Percentiles rank a stretch among this genome's conserved stretches.
phyloP scores from a whole-genome alignment of 2,888 invertebrate genomes.

The Tryphoninae sp. region DNA sequence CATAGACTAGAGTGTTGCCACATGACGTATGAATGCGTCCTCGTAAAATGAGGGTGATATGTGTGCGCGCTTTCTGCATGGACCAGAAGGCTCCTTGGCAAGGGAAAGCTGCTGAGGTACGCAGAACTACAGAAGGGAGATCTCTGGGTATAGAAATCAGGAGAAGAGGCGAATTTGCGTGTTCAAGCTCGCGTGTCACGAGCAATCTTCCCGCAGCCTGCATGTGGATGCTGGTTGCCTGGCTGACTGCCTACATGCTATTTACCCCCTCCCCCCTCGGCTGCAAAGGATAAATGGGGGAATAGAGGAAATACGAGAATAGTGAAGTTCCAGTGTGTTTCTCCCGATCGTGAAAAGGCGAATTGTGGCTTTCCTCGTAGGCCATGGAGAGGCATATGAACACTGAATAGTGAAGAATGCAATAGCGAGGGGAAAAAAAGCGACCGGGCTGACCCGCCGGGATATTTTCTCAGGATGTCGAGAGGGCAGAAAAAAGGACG shows the following conservation, averaged over 20 bases:
- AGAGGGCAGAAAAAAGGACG: slow-evolving; percentile 12
- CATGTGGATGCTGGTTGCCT: slow-evolving; percentile 30
- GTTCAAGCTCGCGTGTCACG: slow-evolving; percentile 61
- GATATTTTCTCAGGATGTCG: slow-evolving; percentile 32
- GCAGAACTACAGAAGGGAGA: slow-evolving; percentile 16
- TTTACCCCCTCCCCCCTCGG: slow-evolving; percentile 42
- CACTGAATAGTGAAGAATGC: neutral
- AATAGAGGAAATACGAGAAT: slow-evolving; percentile 1
- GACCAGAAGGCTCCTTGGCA: neutral
- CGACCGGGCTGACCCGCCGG: neutral
- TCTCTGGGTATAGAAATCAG: slow-evolving; percentile 40
- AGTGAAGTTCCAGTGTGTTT: neutral
- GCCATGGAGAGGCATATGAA: neutral
- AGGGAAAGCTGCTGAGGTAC: slow-evolving; percentile 19
- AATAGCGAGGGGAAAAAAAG: slow-evolving; percentile 5
- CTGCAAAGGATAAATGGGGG: slow-evolving; percentile 18
- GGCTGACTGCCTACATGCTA: slow-evolving; percentile 44
- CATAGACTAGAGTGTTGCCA: neutral
- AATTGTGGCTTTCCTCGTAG: slow-evolving; percentile 40
- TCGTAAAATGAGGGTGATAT: slow-evolving; percentile 5
- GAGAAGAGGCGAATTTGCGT: slow-evolving; percentile 58
- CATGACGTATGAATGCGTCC: neutral
- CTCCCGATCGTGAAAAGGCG: slow-evolving; percentile 4
- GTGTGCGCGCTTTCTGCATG: neutral
- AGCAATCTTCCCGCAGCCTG: slow-evolving; percentile 56